These are phyloP conservation scores for Corythaeola cristata DNA, from an alignment of 2,113 vertebrate species.

Conservation along the genomic window DNA sequence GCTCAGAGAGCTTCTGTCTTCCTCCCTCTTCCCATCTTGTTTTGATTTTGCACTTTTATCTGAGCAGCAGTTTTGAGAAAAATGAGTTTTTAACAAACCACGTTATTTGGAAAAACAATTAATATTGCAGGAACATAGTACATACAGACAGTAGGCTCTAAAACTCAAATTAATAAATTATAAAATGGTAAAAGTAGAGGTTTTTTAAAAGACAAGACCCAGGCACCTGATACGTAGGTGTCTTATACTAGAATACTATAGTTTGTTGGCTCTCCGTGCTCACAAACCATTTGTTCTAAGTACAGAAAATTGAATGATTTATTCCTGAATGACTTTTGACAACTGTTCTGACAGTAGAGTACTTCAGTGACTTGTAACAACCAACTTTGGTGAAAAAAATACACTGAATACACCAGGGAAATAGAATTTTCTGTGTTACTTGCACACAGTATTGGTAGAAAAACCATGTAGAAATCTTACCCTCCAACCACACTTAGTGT, in stretches of 20 bases:
- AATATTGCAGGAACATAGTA: neutral
- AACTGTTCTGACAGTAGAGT: neutral
- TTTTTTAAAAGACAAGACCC: neutral
- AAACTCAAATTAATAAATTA: neutral
- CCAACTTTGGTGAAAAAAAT: neutral
- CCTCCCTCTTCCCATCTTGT: neutral
- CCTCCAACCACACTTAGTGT: neutral
- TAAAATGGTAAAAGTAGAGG: neutral
- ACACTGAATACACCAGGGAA: neutral
- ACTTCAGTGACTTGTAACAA: neutral
- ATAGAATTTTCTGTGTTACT: neutral
- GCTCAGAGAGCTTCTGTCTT: neutral
- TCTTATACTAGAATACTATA: neutral
- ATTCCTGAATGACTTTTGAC: neutral
- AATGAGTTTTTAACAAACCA: neutral
- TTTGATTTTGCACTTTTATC: neutral
- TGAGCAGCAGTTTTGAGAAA: neutral
- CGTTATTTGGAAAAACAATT: neutral
- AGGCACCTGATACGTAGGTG: neutral
- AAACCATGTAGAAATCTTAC: neutral
- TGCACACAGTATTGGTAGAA: neutral
- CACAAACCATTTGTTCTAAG: neutral
- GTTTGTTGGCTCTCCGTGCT: constrained; percentile 4
- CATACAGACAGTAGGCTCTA: neutral
- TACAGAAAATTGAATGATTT: neutral